These are phyloP conservation scores for Cercopithecus mona DNA, from an alignment of 2,113 vertebrate species.

Conservation along the genomic window DNA sequence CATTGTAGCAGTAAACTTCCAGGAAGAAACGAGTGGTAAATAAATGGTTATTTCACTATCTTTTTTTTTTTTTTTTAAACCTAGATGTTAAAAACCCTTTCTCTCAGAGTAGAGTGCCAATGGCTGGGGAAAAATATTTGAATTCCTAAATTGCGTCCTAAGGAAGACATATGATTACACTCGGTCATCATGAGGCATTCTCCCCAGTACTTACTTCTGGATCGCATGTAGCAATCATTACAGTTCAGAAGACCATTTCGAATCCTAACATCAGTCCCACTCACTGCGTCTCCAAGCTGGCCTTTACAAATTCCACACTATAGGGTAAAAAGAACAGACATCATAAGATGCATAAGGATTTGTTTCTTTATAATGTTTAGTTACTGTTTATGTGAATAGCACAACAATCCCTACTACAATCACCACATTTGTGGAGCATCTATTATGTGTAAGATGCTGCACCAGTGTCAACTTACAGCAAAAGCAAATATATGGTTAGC, in stretches of 20 bases:
- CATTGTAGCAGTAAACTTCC: background rate
- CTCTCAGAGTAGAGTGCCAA: background rate
- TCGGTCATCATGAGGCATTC: rapidly evolving
- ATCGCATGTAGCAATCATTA: slow-evolving; percentile 95
- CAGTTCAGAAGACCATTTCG: slow-evolving; percentile 97
- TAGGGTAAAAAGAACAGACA: slow-evolving; percentile 9
- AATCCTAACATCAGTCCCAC: slow-evolving; percentile 97
- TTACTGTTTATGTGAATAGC: background rate
- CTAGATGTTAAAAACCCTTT: background rate
- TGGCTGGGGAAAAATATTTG: background rate
- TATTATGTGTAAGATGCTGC: background rate
- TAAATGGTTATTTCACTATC: background rate
- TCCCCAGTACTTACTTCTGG: slow-evolving; percentile 91
- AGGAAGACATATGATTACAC: rapidly evolving
- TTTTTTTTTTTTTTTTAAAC: background rate
- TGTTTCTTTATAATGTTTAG: background rate
- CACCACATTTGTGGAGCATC: background rate
- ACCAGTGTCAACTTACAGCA: background rate
- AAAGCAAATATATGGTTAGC: background rate
- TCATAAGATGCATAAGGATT: background rate
- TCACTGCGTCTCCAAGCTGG: slow-evolving; percentile 94
- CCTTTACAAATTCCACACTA: slow-evolving; percentile 98
- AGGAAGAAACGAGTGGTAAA: background rate
- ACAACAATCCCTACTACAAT: background rate
- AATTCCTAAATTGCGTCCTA: background rate